Conservation (phyloP, 2,113 vertebrate species). For the Platycercus adscitus region DNA sequence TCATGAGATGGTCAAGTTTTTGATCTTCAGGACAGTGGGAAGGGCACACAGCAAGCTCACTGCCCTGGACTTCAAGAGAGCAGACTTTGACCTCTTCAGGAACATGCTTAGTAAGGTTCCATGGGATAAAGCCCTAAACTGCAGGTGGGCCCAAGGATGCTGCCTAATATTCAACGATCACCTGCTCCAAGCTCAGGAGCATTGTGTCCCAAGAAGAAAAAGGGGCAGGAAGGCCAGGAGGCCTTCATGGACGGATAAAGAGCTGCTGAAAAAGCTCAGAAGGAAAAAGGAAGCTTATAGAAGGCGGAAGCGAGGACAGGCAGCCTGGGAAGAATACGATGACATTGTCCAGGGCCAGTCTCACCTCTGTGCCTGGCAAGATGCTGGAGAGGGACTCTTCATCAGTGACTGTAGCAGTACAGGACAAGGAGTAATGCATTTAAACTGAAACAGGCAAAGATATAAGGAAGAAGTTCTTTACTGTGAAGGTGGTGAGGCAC, state of each 20-base stretch:
- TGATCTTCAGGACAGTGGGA: neutral
- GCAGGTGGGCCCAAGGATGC: neutral
- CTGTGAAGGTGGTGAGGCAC: neutral
- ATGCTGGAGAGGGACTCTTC: neutral
- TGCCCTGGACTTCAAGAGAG: neutral
- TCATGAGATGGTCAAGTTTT: neutral
- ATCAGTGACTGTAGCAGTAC: neutral
- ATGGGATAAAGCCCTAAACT: neutral
- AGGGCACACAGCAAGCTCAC: neutral
- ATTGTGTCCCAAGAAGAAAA: neutral
- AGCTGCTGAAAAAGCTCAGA: neutral
- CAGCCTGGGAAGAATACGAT: neutral
- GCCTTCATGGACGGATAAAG: neutral
- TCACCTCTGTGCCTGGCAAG: neutral
- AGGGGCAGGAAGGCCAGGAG: neutral
- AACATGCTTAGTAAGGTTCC: neutral
- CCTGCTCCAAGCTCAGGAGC: neutral
- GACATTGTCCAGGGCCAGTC: neutral
- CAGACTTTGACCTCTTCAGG: neutral
- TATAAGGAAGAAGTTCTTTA: neutral
- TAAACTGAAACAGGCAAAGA: neutral
- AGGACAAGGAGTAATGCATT: neutral
- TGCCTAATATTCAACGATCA: neutral
- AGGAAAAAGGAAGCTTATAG: neutral
- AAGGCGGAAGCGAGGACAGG: neutral